Conservation (phyloP, 2,888 invertebrate genomes). For the Diplolepis rosae region DNA sequence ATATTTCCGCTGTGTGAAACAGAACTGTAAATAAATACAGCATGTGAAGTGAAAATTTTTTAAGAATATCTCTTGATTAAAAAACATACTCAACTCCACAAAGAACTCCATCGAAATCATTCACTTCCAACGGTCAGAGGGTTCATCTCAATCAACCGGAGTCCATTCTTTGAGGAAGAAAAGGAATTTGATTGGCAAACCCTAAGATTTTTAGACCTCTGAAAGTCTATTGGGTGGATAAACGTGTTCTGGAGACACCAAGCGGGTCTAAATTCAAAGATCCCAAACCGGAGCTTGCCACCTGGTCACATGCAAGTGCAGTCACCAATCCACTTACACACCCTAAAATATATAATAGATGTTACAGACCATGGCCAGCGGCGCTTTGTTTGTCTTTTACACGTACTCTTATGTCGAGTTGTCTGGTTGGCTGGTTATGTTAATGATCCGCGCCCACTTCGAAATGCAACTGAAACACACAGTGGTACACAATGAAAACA, state of each 20-base stretch:
- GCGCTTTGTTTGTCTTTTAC: constrained; percentile 44
- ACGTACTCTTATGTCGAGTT: constrained; percentile 38
- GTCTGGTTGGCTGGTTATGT: constrained; percentile 62
- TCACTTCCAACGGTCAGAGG: background rate
- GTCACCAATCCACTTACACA: constrained; percentile 12
- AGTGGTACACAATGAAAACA: constrained; percentile 58
- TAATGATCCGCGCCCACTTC: constrained; percentile 58
- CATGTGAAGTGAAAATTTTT: no score
- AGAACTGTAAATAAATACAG: no score
- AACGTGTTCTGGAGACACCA: constrained; percentile 1
- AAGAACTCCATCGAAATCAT: background rate
- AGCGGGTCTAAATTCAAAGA: constrained; percentile 9
- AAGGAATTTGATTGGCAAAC: constrained; percentile 9
- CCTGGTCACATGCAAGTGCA: constrained; percentile 45
- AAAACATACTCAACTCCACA: background rate
- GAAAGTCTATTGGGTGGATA: background rate
- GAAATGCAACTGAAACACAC: constrained; percentile 28
- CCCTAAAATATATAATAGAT: constrained; percentile 31
- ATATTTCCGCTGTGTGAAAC: no score
- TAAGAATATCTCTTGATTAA: background rate
- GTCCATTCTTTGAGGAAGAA: background rate
- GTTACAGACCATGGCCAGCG: constrained; percentile 47
- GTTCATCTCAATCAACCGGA: background rate
- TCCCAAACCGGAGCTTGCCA: constrained; percentile 42
- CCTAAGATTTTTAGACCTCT: background rate